A percentile compares a stretch with the other conserved stretches of the same genome.
Evolutionary conservation across 2,888 invertebrate species (phyloP).

Genomic region (Chloromyia formosa): DNA sequence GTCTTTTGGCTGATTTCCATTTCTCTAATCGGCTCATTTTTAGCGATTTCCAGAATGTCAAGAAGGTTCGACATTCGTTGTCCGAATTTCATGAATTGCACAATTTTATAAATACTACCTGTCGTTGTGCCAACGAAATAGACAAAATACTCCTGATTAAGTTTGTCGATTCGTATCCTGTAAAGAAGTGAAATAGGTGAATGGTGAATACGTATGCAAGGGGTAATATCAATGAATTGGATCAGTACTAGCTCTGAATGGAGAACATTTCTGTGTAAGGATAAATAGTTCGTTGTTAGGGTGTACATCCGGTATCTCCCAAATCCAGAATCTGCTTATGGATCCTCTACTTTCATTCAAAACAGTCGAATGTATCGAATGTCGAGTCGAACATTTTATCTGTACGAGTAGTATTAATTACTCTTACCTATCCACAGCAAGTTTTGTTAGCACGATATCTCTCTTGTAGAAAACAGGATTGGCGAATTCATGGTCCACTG

Average conservation of each 20-base stretch:
- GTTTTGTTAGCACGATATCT: conserved; percentile 87
- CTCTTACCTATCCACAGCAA: conserved; percentile 83
- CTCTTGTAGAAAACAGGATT: conserved; percentile 93
- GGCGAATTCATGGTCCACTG: conserved; percentile 91
- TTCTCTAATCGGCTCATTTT: conserved; percentile 84
- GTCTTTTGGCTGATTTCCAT: conserved; percentile 90
- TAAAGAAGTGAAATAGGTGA: background rate
- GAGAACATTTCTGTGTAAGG: too few species aligned
- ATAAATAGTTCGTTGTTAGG: too few species aligned
- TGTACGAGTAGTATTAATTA: conserved; percentile 4
- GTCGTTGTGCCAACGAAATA: conserved; percentile 89
- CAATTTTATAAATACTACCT: conserved; percentile 92
- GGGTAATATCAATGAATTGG: too few species aligned
- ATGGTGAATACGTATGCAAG: too few species aligned
- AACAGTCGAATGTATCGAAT: too few species aligned
- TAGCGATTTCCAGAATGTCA: conserved; percentile 91
- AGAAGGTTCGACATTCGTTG: conserved; percentile 85
- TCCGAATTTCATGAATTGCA: conserved; percentile 86
- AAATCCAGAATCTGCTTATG: too few species aligned
- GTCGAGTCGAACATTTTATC: too few species aligned
- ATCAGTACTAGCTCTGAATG: too few species aligned
- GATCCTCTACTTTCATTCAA: too few species aligned
- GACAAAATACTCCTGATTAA: conserved; percentile 80
- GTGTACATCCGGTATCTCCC: too few species aligned
- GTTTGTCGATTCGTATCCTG: conserved; percentile 64